phyloP scores from a whole-genome alignment of 2,888 invertebrate species.

The Heliconius sara region DNA sequence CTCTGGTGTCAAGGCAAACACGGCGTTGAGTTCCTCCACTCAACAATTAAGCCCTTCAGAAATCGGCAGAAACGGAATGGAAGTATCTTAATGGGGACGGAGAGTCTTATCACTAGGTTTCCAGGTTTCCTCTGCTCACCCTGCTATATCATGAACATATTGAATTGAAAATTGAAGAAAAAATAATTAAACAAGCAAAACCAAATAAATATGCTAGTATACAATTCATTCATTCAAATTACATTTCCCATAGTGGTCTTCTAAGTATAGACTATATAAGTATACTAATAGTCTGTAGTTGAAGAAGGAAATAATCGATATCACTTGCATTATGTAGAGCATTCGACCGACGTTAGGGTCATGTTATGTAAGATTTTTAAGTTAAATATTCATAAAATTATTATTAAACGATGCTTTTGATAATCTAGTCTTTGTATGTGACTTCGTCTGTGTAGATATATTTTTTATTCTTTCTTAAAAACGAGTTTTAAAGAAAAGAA shows the following conservation, averaged over 20 bases:
- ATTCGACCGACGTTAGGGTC: conserved; percentile 26
- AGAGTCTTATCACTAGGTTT: not conserved
- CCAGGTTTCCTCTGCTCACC: not conserved
- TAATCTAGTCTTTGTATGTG: not conserved
- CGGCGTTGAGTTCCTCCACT: not conserved
- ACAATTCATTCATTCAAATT: not conserved
- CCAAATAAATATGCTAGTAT: not conserved
- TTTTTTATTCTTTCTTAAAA: not conserved
- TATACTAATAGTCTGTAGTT: conserved; percentile 5
- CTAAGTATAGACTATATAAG: conserved; percentile 20
- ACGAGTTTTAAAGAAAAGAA: too few relatives aligned
- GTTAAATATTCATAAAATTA: not conserved
- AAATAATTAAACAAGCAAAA: not conserved
- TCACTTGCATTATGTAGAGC: conserved; percentile 38
- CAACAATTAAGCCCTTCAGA: not conserved
- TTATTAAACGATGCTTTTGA: not conserved
- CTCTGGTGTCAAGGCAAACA: too few relatives aligned
- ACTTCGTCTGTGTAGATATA: not conserved
- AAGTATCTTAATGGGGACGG: not conserved
- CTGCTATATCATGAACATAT: not conserved
- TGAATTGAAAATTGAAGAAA: not conserved
- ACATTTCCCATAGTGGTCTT: conserved; percentile 19
- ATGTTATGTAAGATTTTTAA: conserved; percentile 16
- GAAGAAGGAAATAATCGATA: conserved; percentile 40
- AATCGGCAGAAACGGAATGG: not conserved